Conservation (phyloP, 2,113 vertebrate genomes). For the Mormoops blainvillei region DNA sequence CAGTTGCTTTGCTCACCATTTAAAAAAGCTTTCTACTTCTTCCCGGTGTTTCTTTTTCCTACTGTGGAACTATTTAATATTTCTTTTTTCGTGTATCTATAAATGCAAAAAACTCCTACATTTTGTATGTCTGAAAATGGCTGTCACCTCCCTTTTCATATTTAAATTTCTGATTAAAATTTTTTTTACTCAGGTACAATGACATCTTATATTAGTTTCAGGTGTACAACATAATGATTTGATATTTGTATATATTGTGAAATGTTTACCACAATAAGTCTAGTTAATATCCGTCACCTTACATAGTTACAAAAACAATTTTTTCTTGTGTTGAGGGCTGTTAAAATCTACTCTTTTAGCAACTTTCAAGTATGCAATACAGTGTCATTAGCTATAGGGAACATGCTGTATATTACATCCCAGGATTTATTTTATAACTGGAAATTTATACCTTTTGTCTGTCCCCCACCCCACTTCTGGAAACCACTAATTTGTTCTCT, state of each 20-base stretch:
- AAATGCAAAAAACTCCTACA: neutral
- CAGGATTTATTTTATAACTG: neutral
- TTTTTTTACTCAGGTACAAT: neutral
- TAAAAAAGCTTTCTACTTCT: neutral
- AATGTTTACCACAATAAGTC: neutral
- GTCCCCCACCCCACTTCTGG: neutral
- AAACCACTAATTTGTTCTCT: neutral
- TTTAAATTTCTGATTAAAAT: neutral
- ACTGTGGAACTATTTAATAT: neutral
- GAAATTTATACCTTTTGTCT: neutral
- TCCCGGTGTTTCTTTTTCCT: neutral
- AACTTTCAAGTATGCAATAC: neutral
- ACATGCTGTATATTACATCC: neutral
- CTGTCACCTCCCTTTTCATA: neutral
- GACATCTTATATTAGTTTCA: neutral
- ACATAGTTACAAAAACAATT: neutral
- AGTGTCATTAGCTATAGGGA: neutral
- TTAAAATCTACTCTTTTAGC: neutral
- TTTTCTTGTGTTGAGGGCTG: neutral
- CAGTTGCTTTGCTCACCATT: neutral
- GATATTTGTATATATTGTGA: neutral
- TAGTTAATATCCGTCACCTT: neutral
- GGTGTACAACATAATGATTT: neutral
- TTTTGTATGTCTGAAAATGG: neutral
- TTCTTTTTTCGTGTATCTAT: neutral